These are phyloP conservation scores for Siphamia tubifer DNA, from an alignment of 2,113 vertebrate genomes.

Conservation along the genomic window DNA sequence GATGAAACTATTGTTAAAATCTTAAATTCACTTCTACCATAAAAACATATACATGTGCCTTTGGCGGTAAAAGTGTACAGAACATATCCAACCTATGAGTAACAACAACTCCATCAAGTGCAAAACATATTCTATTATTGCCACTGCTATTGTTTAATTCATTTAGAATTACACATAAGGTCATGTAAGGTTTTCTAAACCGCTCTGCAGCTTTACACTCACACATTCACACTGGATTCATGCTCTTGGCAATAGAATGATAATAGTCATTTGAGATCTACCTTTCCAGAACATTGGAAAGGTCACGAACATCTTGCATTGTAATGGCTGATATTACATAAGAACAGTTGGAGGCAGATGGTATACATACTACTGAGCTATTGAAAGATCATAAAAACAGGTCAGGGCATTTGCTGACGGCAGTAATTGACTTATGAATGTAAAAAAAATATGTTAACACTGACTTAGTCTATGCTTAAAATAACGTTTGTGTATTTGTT, in stretches of 20 bases:
- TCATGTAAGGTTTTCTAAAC: constrained; percentile 16
- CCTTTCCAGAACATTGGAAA: constrained; percentile 37
- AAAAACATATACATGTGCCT: constrained; percentile 7
- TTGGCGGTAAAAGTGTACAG: constrained; percentile 20
- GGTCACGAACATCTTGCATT: constrained; percentile 48
- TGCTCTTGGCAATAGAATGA: constrained; percentile 2
- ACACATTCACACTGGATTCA: background rate
- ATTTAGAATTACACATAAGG: constrained; percentile 6
- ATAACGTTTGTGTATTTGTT: constrained; percentile 5
- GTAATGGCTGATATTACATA: constrained; percentile 25
- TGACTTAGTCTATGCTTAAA: background rate
- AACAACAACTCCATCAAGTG: background rate
- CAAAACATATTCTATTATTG: background rate
- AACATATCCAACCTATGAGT: constrained; percentile 23
- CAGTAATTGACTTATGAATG: constrained; percentile 15
- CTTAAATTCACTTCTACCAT: background rate
- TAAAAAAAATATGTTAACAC: background rate
- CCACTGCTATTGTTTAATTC: constrained; percentile 20
- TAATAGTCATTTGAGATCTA: constrained; percentile 29
- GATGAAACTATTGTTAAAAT: constrained; percentile 10
- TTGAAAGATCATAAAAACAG: constrained; percentile 1
- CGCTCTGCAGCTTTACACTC: background rate
- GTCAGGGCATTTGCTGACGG: constrained; percentile 34
- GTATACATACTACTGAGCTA: background rate
- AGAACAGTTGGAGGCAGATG: constrained; percentile 30